Evolutionary conservation across 2,797 vertebrate genomes (phyloP), one percentile per base, ranked within the genome.

Genomic region (Podarcis siculus): DNA sequence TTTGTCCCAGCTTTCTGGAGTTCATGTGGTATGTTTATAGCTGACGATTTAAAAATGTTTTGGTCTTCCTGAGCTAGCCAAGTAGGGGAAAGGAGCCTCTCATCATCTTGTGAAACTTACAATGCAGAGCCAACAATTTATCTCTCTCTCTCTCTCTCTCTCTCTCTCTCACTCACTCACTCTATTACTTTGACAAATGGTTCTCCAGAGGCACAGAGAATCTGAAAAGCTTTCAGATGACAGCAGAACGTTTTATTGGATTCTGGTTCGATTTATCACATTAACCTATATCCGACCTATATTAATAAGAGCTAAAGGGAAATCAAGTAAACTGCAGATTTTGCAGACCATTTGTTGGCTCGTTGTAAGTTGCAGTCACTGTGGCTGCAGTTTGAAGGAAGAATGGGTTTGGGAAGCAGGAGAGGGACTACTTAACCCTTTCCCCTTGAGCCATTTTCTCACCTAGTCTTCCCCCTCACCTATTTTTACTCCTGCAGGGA

Each of bases 41-140:
- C 13, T 82, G 30, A 73, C 19, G 37, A 35, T 79, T 79, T 64
- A 25, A 83, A 88, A 77, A 88, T 42, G 23, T 66, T 87, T 75
- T 75, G 79, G 69, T 23, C 45, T 42, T 81, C 72, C 30, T 8
- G 55, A 82, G 71, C 32, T 66, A 71, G 85, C 77, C 77, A 79
- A 86, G 85, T 79, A 58, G 66, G 25, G 77, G n/a, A 69, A 72
- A 86, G 77, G 83, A 37, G 8, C 35, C 8, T 9, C 27, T 10
- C 8, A 3, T 71, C 35, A 7, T 76, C 55, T 66, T 75, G 7
- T 61, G 86, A 75, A 87, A 82, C 12, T 17, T 1, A 45, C 30
- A 77, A 25, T 15, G 3, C 37, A n/a, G 58, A 77, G 37, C 37
- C 72, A 82, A 49, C 58, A 25, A 45, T 87, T 39, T 82, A 72